Evolutionary conservation across 2,888 invertebrate genomes (phyloP).

Genomic region (Octodonta nipae): DNA sequence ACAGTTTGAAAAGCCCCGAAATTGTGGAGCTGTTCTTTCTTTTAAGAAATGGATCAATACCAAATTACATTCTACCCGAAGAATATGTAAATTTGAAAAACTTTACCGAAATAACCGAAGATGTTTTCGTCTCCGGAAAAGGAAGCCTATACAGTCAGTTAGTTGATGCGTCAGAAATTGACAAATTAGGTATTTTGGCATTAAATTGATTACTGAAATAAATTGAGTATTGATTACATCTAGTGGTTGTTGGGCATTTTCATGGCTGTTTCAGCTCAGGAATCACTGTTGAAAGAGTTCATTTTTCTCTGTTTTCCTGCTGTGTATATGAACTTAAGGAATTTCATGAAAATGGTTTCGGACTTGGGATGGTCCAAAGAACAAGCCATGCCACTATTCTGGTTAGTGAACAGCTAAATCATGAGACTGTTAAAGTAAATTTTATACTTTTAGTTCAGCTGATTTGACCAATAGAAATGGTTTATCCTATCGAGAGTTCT

Average conservation of each 20-base stretch:
- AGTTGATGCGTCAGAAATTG: conserved; percentile 25
- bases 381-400: conserved; percentile 37
- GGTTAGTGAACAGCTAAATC: conserved; percentile 30
- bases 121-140: conserved; percentile 21
- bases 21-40: conserved; percentile 17
- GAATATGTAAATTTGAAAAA: conserved; percentile 19
- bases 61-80: conserved; percentile 13
- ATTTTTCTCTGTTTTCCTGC: conserved; percentile 43
- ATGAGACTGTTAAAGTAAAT: conserved; percentile 1
- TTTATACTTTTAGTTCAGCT: conserved; percentile 37
- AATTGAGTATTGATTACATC: not conserved
- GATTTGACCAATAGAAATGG: conserved; percentile 40
- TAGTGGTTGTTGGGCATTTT: not conserved
- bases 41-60: conserved; percentile 10
- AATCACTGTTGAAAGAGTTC: conserved; percentile 44
- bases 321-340: conserved; percentile 41
- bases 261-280: conserved; percentile 40
- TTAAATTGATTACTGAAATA: no score
- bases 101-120: conserved; percentile 24
- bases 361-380: conserved; percentile 43
- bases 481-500: conserved; percentile 43
- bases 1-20: conserved; percentile 26
- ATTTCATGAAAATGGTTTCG: conserved; percentile 43
- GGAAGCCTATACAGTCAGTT: conserved; percentile 21
- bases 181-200: conserved; percentile 18